These are phyloP conservation scores for Siniperca knerii DNA, from an alignment of 2,113 vertebrate species.

Conservation along the genomic window DNA sequence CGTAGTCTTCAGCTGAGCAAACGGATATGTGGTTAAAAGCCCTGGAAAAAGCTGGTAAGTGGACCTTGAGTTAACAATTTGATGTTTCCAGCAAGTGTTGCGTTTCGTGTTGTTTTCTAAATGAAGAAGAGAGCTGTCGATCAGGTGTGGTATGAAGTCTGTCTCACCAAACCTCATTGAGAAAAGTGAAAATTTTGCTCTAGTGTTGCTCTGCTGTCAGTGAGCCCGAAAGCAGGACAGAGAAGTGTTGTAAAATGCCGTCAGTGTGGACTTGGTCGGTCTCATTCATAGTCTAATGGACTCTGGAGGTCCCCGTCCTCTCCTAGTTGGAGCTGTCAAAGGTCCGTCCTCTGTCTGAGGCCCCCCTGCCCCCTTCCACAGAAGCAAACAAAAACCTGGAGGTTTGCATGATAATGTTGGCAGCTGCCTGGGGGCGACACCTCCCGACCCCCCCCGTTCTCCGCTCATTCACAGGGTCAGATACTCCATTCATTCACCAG, in stretches of 20 bases:
- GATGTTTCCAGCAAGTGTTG: not conserved
- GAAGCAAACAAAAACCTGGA: slow-evolving; percentile 45
- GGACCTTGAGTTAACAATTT: not conserved
- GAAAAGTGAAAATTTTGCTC: not conserved
- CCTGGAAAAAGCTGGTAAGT: not conserved
- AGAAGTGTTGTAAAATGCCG: not conserved
- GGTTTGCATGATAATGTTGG: slow-evolving; percentile 80
- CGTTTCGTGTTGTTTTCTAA: not conserved
- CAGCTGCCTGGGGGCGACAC: slow-evolving; percentile 69
- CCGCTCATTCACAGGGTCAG: slow-evolving; percentile 63
- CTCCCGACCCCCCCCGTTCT: slow-evolving; percentile 29
- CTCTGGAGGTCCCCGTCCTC: slow-evolving; percentile 12
- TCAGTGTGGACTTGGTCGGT: not conserved
- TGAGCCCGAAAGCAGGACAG: not conserved
- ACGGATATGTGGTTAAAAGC: not conserved
- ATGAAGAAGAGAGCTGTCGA: not conserved
- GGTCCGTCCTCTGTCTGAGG: not conserved
- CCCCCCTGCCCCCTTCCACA: not conserved
- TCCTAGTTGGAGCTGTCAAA: slow-evolving; percentile 28
- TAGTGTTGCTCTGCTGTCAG: not conserved
- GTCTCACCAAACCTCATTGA: slow-evolving; percentile 8
- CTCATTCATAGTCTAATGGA: slow-evolving; percentile 60
- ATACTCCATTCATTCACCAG: slow-evolving; percentile 45
- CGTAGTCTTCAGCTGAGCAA: not conserved
- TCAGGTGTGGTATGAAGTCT: not conserved